phyloP scores from a whole-genome alignment of 2,888 invertebrate species.

The Lasius fuliginosus region DNA sequence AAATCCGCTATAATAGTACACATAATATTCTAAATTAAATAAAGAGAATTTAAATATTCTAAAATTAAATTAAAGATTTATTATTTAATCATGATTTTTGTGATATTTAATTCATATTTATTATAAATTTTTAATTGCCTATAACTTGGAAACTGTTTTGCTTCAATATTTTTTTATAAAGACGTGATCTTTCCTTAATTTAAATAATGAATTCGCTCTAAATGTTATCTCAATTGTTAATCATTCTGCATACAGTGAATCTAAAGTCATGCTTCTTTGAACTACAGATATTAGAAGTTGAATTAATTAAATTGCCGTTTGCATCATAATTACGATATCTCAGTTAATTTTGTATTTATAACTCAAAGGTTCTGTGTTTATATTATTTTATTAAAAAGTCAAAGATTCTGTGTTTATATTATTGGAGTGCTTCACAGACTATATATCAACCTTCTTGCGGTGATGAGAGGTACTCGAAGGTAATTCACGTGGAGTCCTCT shows the following conservation, averaged over 20 bases:
- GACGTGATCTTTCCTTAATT: not conserved
- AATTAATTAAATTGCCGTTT: not conserved
- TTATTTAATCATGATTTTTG: not conserved
- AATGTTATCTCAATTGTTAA: not conserved
- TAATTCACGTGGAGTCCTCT: conserved; percentile 21
- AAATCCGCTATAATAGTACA: not conserved
- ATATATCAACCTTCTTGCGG: conserved; percentile 23
- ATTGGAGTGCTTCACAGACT: not conserved
- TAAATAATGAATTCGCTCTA: not conserved
- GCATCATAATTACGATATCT: not conserved
- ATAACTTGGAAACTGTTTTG: not conserved
- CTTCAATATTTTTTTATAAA: not conserved
- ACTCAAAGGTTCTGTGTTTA: not conserved
- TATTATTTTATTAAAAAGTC: not conserved
- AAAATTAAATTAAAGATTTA: not conserved
- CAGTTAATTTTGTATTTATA: not conserved
- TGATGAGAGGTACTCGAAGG: conserved; percentile 19
- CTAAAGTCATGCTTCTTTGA: not conserved
- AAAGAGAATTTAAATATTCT: not conserved
- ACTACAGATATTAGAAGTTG: not conserved
- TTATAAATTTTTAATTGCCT: not conserved
- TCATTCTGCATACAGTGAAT: not conserved
- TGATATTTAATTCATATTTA: not conserved
- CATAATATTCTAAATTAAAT: not conserved
- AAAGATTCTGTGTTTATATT: not conserved